Base-by-base conservation (phyloP, 2,888 invertebrate genomes). In the Sussaba pulchella region DNA sequence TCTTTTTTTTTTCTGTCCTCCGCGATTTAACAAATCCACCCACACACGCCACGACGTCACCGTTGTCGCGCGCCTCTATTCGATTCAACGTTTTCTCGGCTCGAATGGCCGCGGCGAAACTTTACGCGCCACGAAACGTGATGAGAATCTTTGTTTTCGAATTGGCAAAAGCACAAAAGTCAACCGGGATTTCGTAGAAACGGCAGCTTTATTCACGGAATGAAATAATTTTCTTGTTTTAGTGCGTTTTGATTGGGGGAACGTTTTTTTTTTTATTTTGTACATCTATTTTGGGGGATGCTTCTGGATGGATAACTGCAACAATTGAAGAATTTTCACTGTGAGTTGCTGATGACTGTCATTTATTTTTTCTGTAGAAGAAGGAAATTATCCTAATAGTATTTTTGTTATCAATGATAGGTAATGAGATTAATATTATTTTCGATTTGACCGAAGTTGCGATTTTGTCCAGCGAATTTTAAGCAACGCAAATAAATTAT, bases 21-120 rank as follows among this genome's bases (percentile, higher is more conserved):
- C 57, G n/a, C 54, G 63, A n/a, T n/a, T 72, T 78, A 72, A 77
- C 69, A 73, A 71, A 72, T 75, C 67, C 54, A 70, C 75, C 73
- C 64, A 79, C 76, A 45, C 45, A 26, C 19, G 3, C 14, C 24
- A n/a, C n/a, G 31, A 17, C 43, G 2, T 45, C 39, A 21, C 21
- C 21, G 43, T n/a, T 10, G 10, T 9, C 21, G 36, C 10, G 24
- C 12, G 21, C 24, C 50, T 73, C 26, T 31, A n/a, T 19, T 50
- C 31, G 5, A 39, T 41, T 47, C 36, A 19, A 9, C 54, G 47
- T 50, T 64, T 36, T 63, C 26, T 31, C 45, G 31, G 45, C 17
- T 36, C 9, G 52, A 52, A 36, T 36, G 67, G 31, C 31, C 31
- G 4, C 45, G n/a, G 45, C 17, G 45, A 9, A 52, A 61, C 52